These are phyloP conservation scores for Nycticryphes semicollaris DNA, from an alignment of 2,113 vertebrate genomes.

Conservation along the genomic window DNA sequence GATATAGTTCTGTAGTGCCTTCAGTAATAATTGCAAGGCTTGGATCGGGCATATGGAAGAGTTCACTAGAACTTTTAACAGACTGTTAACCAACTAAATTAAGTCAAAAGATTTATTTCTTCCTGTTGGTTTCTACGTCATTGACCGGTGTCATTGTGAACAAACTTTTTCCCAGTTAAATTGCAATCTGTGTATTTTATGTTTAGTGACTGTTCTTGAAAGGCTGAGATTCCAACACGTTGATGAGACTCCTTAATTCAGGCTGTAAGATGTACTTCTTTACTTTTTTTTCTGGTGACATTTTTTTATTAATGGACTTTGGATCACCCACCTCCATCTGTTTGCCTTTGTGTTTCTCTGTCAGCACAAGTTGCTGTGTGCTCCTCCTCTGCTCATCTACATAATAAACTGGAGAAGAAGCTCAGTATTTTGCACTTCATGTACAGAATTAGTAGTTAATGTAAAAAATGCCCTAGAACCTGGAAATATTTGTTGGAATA, in stretches of 20 bases:
- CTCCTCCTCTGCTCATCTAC: neutral
- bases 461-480: neutral
- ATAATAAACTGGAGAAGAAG: neutral
- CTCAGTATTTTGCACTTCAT: neutral
- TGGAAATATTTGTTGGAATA: neutral
- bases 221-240: neutral
- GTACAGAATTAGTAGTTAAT: neutral
- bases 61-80: constrained; percentile 34
- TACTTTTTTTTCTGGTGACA: neutral
- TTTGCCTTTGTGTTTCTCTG: neutral
- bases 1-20: neutral
- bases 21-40: constrained; percentile 28
- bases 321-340: neutral
- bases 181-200: neutral
- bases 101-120: neutral
- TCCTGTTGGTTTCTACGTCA: neutral
- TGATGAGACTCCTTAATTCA: neutral
- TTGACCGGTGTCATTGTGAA: neutral
- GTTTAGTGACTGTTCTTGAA: neutral
- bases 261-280: neutral
- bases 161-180: neutral
- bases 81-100: constrained; percentile 18
- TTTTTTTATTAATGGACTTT: neutral
- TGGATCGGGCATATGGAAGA: constrained; percentile 29
- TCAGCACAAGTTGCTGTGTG: neutral